phyloP scores from a whole-genome alignment of 1,140 invertebrate genomes.

The Diorhabda sublineata region DNA sequence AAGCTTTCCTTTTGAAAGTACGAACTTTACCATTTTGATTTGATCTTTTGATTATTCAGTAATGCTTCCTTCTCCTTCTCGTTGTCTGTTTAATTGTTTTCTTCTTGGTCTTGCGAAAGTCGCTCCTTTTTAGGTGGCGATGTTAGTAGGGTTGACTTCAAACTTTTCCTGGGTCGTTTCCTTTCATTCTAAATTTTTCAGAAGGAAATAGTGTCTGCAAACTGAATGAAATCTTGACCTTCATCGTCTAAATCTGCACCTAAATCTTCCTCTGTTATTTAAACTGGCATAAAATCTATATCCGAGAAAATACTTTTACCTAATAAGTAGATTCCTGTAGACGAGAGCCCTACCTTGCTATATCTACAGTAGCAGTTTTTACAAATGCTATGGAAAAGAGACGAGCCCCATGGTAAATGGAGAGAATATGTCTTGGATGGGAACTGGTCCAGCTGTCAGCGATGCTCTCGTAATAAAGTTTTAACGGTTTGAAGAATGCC shows the following conservation, averaged over 20 bases:
- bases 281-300: constrained; percentile 21
- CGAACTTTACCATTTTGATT: too few species aligned
- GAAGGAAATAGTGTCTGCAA: not conserved
- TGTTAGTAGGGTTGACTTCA: not conserved
- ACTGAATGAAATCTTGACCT: not conserved
- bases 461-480: constrained; percentile 14
- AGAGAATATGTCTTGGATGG: constrained; percentile 23
- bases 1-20: too few species aligned
- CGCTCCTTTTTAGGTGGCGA: not conserved
- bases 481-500: constrained; percentile 18
- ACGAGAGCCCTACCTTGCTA: constrained; percentile 37
- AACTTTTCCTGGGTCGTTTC: not conserved
- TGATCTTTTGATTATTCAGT: too few species aligned
- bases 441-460: constrained; percentile 18
- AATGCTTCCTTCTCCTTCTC: too few species aligned
- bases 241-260: not conserved
- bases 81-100: too few species aligned
- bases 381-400: constrained; percentile 36
- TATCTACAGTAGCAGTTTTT: constrained; percentile 30
- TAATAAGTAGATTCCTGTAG: constrained; percentile 37
- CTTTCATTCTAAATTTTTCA: not conserved
- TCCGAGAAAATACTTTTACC: constrained; percentile 36
- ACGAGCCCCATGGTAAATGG: constrained; percentile 31
- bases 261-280: not conserved
- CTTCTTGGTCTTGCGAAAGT: not conserved